A percentile compares a stretch with the other conserved stretches of the same genome.
phyloP scores from a whole-genome alignment of 2,888 invertebrate species.

The Plutella xylostella region DNA sequence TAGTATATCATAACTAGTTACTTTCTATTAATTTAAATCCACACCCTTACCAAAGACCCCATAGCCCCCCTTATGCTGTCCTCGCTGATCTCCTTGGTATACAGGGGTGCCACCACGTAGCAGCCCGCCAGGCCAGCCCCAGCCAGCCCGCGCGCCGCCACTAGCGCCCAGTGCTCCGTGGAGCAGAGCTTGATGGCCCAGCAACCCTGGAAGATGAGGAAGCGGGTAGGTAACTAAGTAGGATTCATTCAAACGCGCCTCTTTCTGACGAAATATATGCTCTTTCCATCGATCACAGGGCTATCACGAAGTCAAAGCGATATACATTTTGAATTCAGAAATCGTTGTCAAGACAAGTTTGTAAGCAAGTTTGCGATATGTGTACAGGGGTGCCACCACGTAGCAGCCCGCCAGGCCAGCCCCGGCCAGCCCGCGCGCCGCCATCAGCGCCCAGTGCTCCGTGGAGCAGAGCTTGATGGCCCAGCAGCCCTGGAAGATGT shows the following conservation, averaged over 20 bases:
- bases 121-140: constrained; percentile 5
- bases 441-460: background rate
- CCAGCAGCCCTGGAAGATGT: constrained; percentile 12
- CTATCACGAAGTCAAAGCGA: too few relatives aligned
- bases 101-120: constrained; percentile 9
- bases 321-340: too few relatives aligned
- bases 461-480: constrained; percentile 1
- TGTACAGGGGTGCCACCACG: constrained; percentile 7
- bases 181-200: constrained; percentile 7
- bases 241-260: too few relatives aligned
- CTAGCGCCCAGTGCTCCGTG: background rate
- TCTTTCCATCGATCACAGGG: too few relatives aligned
- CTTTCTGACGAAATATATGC: too few relatives aligned
- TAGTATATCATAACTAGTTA: background rate
- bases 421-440: constrained; percentile 6
- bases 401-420: constrained; percentile 2
- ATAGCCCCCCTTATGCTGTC: constrained; percentile 9
- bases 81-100: constrained; percentile 12
- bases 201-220: constrained; percentile 11
- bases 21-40: too few relatives aligned
- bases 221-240: background rate
- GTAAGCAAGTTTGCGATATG: too few relatives aligned
- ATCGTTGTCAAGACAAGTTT: too few relatives aligned
- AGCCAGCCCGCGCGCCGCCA: constrained; percentile 6
- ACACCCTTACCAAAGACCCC: constrained; percentile 22